A percentile compares a stretch with the other conserved stretches of the same genome.
Evolutionary conservation across 1,140 invertebrate genomes (phyloP).

Genomic region (Lepidostoma basale): DNA sequence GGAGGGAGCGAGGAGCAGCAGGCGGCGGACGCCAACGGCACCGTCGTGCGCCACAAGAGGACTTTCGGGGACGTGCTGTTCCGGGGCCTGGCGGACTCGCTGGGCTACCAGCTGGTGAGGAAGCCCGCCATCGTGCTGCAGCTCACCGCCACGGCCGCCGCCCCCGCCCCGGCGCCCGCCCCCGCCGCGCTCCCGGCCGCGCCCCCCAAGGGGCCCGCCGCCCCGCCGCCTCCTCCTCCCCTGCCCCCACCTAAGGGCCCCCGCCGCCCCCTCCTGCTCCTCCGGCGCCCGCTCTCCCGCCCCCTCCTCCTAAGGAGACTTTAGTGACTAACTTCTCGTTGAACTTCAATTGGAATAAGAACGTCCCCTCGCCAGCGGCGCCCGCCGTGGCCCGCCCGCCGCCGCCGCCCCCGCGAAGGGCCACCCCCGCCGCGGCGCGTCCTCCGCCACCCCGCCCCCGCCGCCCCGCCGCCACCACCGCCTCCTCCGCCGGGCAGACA

Average conservation of each 20-base stretch:
- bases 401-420: constrained; percentile 50
- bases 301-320: constrained; percentile 46
- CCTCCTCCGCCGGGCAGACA: constrained; percentile 48
- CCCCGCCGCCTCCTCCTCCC: constrained; percentile 42
- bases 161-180: constrained; percentile 53
- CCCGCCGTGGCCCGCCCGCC: constrained; percentile 49
- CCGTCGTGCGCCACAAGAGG: constrained; percentile 56
- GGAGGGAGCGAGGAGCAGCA: background rate
- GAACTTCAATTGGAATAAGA: constrained; percentile 45
- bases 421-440: constrained; percentile 49
- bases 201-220: constrained; percentile 47
- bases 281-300: constrained; percentile 49
- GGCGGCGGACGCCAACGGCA: constrained; percentile 35
- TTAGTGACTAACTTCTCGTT: constrained; percentile 40
- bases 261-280: constrained; percentile 47
- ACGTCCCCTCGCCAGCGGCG: constrained; percentile 40
- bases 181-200: constrained; percentile 47
- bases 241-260: constrained; percentile 37
- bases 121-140: constrained; percentile 54
- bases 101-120: constrained; percentile 56
- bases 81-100: constrained; percentile 56
- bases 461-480: constrained; percentile 47
- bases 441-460: constrained; percentile 49
- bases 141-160: constrained; percentile 53
- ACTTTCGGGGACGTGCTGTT: constrained; percentile 60